Evolutionary conservation across 2,797 vertebrate genomes (phyloP).

Genomic region (Pipistrellus nathusii): DNA sequence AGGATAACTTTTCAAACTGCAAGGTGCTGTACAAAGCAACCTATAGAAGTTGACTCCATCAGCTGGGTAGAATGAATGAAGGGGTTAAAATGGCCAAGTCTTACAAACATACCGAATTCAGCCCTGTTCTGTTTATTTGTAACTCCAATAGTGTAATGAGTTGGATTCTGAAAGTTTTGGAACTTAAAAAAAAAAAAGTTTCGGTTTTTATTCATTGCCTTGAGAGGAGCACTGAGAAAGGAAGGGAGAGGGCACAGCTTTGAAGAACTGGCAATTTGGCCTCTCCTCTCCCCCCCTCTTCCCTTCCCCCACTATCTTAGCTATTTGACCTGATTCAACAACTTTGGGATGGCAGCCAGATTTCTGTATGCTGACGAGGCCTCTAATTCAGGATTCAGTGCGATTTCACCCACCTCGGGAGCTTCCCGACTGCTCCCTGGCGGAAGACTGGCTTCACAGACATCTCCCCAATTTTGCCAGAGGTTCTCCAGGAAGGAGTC

Average conservation of each 20-base stretch:
- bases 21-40: neutral
- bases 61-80: conserved; percentile 8
- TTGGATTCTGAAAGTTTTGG: conserved; percentile 57
- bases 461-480: conserved; percentile 14
- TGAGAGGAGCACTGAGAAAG: conserved; percentile 23
- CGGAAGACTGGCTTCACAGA: conserved; percentile 53
- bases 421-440: neutral
- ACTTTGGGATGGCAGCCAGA: conserved; percentile 61
- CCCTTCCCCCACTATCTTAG: conserved; percentile 20
- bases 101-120: conserved; percentile 13
- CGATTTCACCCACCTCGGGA: neutral
- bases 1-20: neutral
- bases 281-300: neutral
- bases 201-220: conserved; percentile 48
- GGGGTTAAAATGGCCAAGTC: conserved; percentile 47
- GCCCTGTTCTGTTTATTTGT: conserved; percentile 44
- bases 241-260: conserved; percentile 34
- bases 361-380: conserved; percentile 63
- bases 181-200: neutral
- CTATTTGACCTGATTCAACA: conserved; percentile 71
- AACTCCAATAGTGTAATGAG: neutral
- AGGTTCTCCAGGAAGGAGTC: conserved; percentile 16
- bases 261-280: conserved; percentile 53
- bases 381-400: conserved; percentile 41
- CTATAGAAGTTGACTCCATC: neutral